These are phyloP conservation scores for Plebejus anna DNA, from an alignment of 2,888 invertebrate genomes.

Conservation along the genomic window DNA sequence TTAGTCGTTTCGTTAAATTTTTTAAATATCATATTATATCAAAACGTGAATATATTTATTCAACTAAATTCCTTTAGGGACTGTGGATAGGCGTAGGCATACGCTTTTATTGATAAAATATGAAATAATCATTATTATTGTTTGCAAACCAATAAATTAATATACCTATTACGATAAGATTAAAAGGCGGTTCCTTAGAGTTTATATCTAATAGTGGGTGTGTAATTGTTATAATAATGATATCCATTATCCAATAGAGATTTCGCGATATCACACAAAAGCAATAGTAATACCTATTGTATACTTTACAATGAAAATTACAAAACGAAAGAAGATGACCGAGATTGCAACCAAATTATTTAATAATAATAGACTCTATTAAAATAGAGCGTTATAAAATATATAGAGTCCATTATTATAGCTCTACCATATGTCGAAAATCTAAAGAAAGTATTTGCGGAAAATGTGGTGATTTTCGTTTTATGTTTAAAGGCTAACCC, in stretches of 20 bases:
- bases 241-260: neutral
- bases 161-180: slow-evolving; percentile 11
- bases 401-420: neutral
- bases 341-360: neutral
- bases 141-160: neutral
- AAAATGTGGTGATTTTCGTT: too few relatives aligned
- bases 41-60: neutral
- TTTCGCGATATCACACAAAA: neutral
- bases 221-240: neutral
- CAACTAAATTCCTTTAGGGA: neutral
- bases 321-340: neutral
- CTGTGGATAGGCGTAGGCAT: neutral
- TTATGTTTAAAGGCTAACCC: neutral
- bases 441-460: too few relatives aligned
- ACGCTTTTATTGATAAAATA: neutral
- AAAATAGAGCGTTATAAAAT: neutral
- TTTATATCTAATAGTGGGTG: neutral
- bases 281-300: slow-evolving; percentile 3
- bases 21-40: neutral
- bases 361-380: neutral
- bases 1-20: neutral
- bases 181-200: slow-evolving; percentile 2
- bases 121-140: neutral
- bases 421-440: too few relatives aligned
- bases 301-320: neutral